Percentiles rank a stretch among this genome's conserved stretches.
Conservation (phyloP, 1,140 invertebrate species). For the Melitaea cinxia region DNA sequence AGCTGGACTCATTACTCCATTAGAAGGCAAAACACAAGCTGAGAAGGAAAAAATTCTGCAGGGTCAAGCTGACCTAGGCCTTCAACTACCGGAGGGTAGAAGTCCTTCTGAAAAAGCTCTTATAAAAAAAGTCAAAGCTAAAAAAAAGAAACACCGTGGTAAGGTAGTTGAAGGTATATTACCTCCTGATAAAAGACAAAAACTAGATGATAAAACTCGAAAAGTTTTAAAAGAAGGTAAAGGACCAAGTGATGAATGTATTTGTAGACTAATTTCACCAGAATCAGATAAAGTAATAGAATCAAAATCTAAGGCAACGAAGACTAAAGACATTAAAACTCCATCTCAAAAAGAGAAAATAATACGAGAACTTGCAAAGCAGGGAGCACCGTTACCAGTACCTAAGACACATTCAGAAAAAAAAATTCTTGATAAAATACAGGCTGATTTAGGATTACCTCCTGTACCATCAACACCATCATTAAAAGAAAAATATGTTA, state of each 20-base stretch:
- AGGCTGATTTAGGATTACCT: slow-evolving; percentile 44
- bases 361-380: slow-evolving; percentile 41
- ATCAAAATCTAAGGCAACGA: not conserved
- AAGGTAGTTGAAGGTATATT: slow-evolving; percentile 6
- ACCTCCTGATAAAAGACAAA: slow-evolving; percentile 30
- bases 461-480: slow-evolving; percentile 32
- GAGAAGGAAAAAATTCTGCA: slow-evolving; percentile 35
- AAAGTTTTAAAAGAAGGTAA: slow-evolving; percentile 45
- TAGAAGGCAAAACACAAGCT: slow-evolving; percentile 38
- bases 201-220: slow-evolving; percentile 39
- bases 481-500: slow-evolving; percentile 41
- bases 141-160: slow-evolving; percentile 9
- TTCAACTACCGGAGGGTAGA: slow-evolving; percentile 35
- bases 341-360: slow-evolving; percentile 47
- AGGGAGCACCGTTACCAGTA: slow-evolving; percentile 46
- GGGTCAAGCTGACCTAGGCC: slow-evolving; percentile 27
- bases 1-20: slow-evolving; percentile 32
- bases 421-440: slow-evolving; percentile 47
- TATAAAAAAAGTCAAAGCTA: slow-evolving; percentile 33
- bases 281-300: slow-evolving; percentile 26
- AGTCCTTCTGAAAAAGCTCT: slow-evolving; percentile 39
- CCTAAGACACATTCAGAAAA: slow-evolving; percentile 49
- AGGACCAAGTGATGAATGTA: slow-evolving; percentile 47
- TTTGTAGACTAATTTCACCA: slow-evolving; percentile 42
- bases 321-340: slow-evolving; percentile 32